Conservation (phyloP, 2,113 vertebrate genomes). For the Chaetura pelagica region DNA sequence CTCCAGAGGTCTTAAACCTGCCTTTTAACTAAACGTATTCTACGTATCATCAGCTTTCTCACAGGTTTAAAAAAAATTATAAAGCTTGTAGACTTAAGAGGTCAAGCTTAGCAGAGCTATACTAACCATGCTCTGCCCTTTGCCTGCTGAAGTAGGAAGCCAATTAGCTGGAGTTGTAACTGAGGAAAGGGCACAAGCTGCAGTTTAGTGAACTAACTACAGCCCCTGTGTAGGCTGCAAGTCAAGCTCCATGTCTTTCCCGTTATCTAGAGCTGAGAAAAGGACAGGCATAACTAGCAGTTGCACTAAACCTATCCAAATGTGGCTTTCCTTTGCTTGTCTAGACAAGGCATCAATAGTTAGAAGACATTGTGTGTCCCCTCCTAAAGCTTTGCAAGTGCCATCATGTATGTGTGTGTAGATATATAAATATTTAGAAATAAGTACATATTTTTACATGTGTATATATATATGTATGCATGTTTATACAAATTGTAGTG, state of each 20-base stretch:
- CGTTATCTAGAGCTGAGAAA: background rate
- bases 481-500: background rate
- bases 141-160: background rate
- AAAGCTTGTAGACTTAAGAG: background rate
- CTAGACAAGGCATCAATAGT: background rate
- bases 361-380: background rate
- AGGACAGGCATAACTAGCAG: background rate
- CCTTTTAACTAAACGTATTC: background rate
- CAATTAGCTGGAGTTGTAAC: background rate
- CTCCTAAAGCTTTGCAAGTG: slow-evolving; percentile 15
- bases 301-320: background rate
- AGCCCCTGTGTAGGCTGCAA: background rate
- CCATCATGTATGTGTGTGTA: background rate
- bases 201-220: background rate
- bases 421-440: background rate
- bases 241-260: background rate
- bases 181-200: background rate
- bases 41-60: background rate
- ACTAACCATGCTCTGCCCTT: background rate
- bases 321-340: background rate
- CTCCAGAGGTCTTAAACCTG: background rate
- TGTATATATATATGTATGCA: background rate
- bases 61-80: background rate
- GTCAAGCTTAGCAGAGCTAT: background rate
- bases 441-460: background rate